Evolutionary conservation across 1,140 invertebrate species (phyloP), one percentile per base, ranked within the genome.

Genomic region (Dufourea novaeangliae): DNA sequence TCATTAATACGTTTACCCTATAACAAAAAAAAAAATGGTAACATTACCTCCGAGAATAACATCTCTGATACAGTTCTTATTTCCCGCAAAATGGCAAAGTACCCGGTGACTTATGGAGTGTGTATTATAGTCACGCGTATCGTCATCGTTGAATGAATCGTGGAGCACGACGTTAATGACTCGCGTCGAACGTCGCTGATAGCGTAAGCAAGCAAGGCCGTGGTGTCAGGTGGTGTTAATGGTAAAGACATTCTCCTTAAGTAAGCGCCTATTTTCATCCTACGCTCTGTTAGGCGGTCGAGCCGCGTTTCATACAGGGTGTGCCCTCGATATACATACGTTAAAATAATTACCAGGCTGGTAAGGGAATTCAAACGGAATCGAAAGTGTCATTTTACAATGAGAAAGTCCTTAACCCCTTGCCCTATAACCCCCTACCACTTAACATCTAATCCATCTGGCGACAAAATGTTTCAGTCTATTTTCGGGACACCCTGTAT

Each of bases 211-310:
- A 32, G 64, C 74, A 70, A 77, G 67, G 66, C 44, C 66, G 44
- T 25, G 44, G 29, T 32, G 74, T 70, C 66, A 77, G 56, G 57
- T 77, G 74, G 56, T 68, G 73, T 68, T 75, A 75, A 41, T 41
- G 52, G 44, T 71, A 52, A 46, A 75, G 67, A 52, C 57, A 70
- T 62, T 69, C 67, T 69, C 56, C 44, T 70, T 61, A 70, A 77
- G 66, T 50, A 50, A 77, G 67, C 44, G 34, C 25, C 67, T 54
- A 62, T 77, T 77, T 77, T 54, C 44, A 41, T 39, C 67, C 66
- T 17, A 54, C 67, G 50, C 66, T 76, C 41, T 2, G 10, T 41
- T 32, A 29, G n/a, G 37, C 64, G 61, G 41, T 77, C 29, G 61
- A n/a, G 34, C 29, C 34, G n/a, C 39, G 29, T 27, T 27, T 10